phyloP scores from a whole-genome alignment of 37 sponge, comb jelly and placozoan species.

The Hexactinellida sp. region DNA sequence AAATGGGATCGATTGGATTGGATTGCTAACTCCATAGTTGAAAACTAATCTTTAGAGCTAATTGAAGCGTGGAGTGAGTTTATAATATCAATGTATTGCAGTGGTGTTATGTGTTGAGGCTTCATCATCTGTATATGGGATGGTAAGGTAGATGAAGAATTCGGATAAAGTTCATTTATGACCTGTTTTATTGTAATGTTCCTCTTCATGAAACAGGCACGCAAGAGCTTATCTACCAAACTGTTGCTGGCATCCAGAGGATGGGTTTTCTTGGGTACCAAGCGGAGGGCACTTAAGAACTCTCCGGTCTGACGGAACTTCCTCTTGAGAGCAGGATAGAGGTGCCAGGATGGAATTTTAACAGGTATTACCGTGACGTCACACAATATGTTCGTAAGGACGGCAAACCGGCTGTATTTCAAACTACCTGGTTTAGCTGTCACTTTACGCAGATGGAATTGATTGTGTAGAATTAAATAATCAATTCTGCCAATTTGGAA shows the following conservation, averaged over 20 bases:
- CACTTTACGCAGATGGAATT: not conserved
- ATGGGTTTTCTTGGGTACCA: not conserved
- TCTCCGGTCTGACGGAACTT: not conserved
- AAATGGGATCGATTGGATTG: too few relatives aligned
- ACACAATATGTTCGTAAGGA: not conserved
- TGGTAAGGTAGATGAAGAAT: not conserved
- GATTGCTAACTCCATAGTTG: too few relatives aligned
- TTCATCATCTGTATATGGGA: not conserved
- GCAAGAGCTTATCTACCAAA: not conserved
- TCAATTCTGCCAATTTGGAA: not conserved
- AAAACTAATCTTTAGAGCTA: too few relatives aligned
- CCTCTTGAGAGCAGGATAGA: not conserved
- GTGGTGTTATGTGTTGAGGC: not conserved
- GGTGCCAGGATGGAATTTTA: not conserved
- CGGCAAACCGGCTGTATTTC: not conserved
- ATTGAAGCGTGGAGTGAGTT: not conserved
- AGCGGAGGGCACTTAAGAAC: not conserved
- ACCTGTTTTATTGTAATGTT: not conserved
- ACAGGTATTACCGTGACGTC: not conserved
- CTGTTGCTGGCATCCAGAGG: not conserved
- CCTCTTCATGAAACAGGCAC: not conserved
- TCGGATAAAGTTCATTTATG: not conserved
- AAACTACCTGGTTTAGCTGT: not conserved
- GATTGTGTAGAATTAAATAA: not conserved
- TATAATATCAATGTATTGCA: not conserved